Base-by-base conservation (phyloP, 1,140 invertebrate genomes). In the Metaphire vulgaris region DNA sequence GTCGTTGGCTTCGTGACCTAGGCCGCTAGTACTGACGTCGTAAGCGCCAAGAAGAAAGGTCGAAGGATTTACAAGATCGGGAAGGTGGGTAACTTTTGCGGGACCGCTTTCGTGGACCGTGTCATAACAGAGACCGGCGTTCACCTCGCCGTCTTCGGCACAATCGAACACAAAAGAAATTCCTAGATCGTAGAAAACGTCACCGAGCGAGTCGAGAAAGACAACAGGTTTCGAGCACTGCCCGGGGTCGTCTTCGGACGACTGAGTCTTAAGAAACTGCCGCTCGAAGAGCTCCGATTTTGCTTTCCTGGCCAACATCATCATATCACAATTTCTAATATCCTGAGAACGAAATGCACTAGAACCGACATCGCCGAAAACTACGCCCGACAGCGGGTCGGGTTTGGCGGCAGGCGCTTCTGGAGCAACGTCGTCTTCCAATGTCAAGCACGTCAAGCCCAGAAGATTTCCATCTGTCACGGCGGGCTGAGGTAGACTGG, bases 81-180 rank as follows among this genome's bases (percentile, higher is more conserved):
- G n/a, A n/a, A n/a, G n/a, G n/a, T n/a, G n/a, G n/a, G n/a, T n/a
- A n/a, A n/a, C n/a, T n/a, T n/a, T n/a, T n/a, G n/a, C n/a, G n/a
- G n/a, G n/a, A n/a, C n/a, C n/a, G n/a, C n/a, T n/a, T n/a, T n/a
- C n/a, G n/a, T n/a, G n/a, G n/a, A n/a, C n/a, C n/a, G n/a, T n/a
- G n/a, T n/a, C n/a, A n/a, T n/a, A n/a, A n/a, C n/a, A n/a, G n/a
- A n/a, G n/a, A n/a, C n/a, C n/a, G n/a, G n/a, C n/a, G n/a, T n/a
- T n/a, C n/a, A n/a, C n/a, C n/a, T n/a, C n/a, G n/a, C n/a, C n/a
- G n/a, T n/a, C n/a, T n/a, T n/a, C n/a, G n/a, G n/a, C n/a, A n/a
- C n/a, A n/a, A n/a, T n/a, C n/a, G n/a, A n/a, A n/a, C n/a, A n/a
- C 41, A 56, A 56, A 56, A 56, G 41, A 56, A 56, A 56, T 56